Conservation (phyloP, 2,113 vertebrate species). For the Colistium nudipinnis region DNA sequence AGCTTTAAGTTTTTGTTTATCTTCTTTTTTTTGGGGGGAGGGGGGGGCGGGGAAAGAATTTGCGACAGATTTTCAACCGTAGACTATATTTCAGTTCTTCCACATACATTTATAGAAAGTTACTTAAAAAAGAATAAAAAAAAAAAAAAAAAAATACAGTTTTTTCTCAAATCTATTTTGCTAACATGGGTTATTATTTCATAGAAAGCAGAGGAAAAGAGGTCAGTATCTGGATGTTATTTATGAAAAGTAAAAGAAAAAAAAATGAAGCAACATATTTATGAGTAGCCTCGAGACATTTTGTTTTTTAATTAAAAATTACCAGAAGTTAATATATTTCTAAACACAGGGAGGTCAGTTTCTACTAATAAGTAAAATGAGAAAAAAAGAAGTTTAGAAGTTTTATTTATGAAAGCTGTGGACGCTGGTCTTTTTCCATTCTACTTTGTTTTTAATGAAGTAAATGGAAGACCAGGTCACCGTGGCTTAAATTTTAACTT, state of each 20-base stretch:
- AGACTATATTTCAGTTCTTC: conserved; percentile 82
- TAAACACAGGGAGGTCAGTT: conserved; percentile 85
- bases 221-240: conserved; percentile 88
- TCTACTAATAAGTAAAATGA: conserved; percentile 83
- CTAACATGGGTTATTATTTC: conserved; percentile 88
- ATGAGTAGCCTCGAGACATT: conserved; percentile 85
- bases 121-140: conserved; percentile 74
- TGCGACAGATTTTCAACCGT: conserved; percentile 71
- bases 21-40: conserved; percentile 53
- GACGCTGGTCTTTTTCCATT: conserved; percentile 55
- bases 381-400: conserved; percentile 79
- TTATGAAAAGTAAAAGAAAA: conserved; percentile 81
- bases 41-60: conserved; percentile 63
- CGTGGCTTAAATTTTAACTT: conserved; percentile 80
- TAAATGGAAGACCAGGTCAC: conserved; percentile 40
- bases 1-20: conserved; percentile 80
- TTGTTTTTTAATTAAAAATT: conserved; percentile 86
- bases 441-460: conserved; percentile 53
- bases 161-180: conserved; percentile 88
- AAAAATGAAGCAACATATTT: conserved; percentile 85
- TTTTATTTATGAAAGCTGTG: conserved; percentile 85
- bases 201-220: conserved; percentile 82
- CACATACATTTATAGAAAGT: conserved; percentile 84
- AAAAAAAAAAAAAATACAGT: conserved; percentile 80
- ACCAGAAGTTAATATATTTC: conserved; percentile 88